Evolutionary conservation across 1,140 invertebrate species (phyloP).

Genomic region (Bombus sylvicola): DNA sequence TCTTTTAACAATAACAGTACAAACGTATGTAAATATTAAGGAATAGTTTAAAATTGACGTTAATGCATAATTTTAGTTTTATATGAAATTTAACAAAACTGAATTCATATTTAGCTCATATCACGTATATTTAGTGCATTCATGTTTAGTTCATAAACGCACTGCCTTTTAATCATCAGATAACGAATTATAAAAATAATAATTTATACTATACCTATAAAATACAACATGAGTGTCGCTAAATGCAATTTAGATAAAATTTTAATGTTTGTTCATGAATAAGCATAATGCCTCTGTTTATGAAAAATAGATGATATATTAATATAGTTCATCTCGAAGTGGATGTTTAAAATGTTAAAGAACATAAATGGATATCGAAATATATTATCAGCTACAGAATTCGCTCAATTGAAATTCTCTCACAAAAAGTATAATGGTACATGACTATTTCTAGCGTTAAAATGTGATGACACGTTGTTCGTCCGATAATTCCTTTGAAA

Average conservation of each 20-base stretch:
- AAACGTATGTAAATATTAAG: background rate
- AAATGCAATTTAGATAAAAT: background rate
- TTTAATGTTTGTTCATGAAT: background rate
- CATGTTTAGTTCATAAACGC: background rate
- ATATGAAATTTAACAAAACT: no score
- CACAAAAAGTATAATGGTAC: background rate
- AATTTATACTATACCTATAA: background rate
- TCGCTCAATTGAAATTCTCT: background rate
- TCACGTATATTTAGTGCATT: no score
- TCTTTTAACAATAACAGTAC: background rate
- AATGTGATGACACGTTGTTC: background rate
- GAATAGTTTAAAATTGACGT: background rate
- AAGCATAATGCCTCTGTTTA: background rate
- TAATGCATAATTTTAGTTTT: background rate
- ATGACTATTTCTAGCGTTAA: background rate
- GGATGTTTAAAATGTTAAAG: background rate
- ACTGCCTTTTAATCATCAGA: background rate
- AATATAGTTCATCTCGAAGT: background rate
- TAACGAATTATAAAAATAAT: background rate
- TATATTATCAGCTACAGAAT: background rate
- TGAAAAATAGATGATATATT: background rate
- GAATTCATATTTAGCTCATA: no score
- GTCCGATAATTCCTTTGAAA: background rate
- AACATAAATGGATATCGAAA: background rate
- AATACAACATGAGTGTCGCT: background rate